phyloP scores from a whole-genome alignment of 2,113 vertebrate species.

The Panthera leo region DNA sequence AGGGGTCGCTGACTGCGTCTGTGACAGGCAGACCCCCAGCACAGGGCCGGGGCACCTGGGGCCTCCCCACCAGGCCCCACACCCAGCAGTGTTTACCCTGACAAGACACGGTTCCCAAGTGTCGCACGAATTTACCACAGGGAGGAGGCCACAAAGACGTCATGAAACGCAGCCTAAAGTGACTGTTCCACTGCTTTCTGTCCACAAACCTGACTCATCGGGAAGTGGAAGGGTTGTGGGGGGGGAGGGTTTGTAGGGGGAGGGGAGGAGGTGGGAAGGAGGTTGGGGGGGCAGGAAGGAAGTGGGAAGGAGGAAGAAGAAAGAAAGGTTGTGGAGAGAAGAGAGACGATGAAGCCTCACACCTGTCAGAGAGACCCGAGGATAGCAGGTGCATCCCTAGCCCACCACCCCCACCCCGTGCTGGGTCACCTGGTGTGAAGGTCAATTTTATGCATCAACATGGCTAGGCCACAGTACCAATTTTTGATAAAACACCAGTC shows the following conservation, averaged over 20 bases:
- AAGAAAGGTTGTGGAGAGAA: not conserved
- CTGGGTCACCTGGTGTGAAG: not conserved
- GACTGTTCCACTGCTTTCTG: not conserved
- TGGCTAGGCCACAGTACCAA: rapidly evolving
- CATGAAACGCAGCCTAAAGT: not conserved
- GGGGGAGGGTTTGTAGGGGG: rapidly evolving
- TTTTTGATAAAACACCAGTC: not conserved
- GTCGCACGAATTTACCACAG: not conserved
- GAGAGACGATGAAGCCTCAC: rapidly evolving
- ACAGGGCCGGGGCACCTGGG: rapidly evolving
- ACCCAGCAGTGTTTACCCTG: not conserved
- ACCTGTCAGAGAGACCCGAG: not conserved
- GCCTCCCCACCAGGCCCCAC: not conserved
- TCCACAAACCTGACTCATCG: conserved; percentile 52
- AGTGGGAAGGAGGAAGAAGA: rapidly evolving
- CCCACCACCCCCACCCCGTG: not conserved
- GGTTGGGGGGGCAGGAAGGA: rapidly evolving
- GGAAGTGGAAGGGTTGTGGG: not conserved
- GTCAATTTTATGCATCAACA: rapidly evolving
- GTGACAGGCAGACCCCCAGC: not conserved
- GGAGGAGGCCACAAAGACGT: conserved; percentile 29
- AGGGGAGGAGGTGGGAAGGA: rapidly evolving
- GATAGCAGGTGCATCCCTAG: rapidly evolving
- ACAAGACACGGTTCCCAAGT: not conserved
- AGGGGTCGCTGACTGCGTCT: not conserved